These are phyloP conservation scores for Rissa tridactyla DNA, from an alignment of 2,113 vertebrate species.

Conservation along the genomic window DNA sequence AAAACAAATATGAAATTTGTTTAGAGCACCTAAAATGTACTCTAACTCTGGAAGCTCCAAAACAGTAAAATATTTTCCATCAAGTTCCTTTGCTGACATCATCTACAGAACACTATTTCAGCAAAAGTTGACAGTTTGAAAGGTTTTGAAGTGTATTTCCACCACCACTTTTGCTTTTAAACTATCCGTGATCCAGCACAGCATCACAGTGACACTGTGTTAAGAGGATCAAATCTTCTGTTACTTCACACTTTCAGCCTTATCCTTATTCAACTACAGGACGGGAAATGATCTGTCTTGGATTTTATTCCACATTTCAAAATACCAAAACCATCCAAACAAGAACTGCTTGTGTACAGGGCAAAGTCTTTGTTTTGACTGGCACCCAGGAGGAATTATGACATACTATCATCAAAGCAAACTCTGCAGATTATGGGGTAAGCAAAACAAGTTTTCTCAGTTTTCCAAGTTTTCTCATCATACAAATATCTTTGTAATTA, in stretches of 20 bases:
- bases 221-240: background rate
- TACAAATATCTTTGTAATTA: background rate
- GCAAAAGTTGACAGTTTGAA: background rate
- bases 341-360: constrained; percentile 45
- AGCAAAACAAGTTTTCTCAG: constrained; percentile 31
- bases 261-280: background rate
- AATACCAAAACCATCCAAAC: constrained; percentile 50
- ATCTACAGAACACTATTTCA: background rate
- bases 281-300: background rate
- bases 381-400: constrained; percentile 35
- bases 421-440: background rate
- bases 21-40: background rate
- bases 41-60: background rate
- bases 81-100: background rate
- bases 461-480: constrained; percentile 22
- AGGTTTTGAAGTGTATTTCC: background rate
- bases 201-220: background rate
- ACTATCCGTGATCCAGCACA: background rate
- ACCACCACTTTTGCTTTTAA: background rate
- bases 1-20: background rate
- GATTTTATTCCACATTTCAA: constrained; percentile 55
- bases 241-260: background rate
- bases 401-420: constrained; percentile 56
- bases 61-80: background rate
- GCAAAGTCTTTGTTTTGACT: constrained; percentile 63